Percentiles rank a stretch among this genome's conserved stretches.
These are phyloP conservation scores for Pogona vitticeps DNA, from an alignment of 2,113 vertebrate species.

Conservation along the genomic window DNA sequence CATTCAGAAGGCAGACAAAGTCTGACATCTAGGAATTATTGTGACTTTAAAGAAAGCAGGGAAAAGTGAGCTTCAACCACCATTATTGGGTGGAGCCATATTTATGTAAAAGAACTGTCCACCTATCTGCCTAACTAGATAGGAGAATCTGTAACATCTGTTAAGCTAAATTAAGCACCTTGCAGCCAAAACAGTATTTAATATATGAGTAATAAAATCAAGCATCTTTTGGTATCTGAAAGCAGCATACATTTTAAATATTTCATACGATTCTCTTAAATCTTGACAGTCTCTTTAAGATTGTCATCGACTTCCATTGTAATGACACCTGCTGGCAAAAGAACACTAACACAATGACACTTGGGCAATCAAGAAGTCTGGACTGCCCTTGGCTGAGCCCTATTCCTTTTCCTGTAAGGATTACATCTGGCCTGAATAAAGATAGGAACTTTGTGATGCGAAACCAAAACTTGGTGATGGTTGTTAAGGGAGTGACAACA, in stretches of 20 bases:
- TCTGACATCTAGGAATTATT: not conserved
- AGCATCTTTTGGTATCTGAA: not conserved
- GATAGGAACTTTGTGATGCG: conserved; percentile 49
- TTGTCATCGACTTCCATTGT: conserved; percentile 33
- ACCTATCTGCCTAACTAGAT: not conserved
- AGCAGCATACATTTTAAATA: not conserved
- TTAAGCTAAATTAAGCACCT: not conserved
- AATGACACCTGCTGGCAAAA: conserved; percentile 63
- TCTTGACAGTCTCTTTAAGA: not conserved
- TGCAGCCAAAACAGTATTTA: not conserved
- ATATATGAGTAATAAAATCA: not conserved
- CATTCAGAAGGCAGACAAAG: not conserved
- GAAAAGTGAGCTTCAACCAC: not conserved
- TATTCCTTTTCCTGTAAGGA: conserved; percentile 68
- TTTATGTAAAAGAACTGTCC: not conserved
- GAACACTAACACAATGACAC: not conserved
- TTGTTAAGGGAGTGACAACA: conserved; percentile 76
- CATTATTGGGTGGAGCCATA: not conserved
- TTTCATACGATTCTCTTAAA: not conserved
- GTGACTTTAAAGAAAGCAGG: rapidly evolving
- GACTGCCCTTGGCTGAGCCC: not conserved
- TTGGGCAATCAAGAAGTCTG: not conserved
- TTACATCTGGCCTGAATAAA: conserved; percentile 64
- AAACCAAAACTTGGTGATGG: conserved; percentile 72
- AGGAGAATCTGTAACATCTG: not conserved